Conservation (phyloP, 2,797 vertebrate species). For the Allobates femoralis region DNA sequence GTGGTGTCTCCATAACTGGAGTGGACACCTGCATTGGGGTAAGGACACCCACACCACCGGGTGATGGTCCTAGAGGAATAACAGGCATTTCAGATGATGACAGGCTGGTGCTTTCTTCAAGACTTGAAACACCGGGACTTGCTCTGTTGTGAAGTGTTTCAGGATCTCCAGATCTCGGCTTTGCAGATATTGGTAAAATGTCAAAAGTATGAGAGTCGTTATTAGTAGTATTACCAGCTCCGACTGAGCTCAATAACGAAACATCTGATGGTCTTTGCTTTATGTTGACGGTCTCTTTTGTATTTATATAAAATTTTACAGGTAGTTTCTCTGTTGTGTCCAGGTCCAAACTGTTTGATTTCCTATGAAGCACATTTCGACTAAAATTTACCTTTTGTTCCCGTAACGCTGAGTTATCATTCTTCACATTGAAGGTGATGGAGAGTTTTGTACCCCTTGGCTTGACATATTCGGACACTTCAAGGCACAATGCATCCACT, state of each 20-base stretch:
- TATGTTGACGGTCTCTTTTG: neutral
- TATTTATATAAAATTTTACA: constrained; percentile 68
- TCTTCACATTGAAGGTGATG: constrained; percentile 68
- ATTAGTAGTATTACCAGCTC: neutral
- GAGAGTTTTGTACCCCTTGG: constrained; percentile 68
- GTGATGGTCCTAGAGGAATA: constrained; percentile 65
- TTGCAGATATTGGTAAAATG: neutral
- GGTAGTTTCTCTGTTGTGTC: constrained; percentile 65
- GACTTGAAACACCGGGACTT: neutral
- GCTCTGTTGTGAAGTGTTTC: neutral
- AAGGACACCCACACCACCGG: constrained; percentile 67
- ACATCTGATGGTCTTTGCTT: neutral
- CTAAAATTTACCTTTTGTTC: constrained; percentile 67
- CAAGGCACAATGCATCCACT: constrained; percentile 75
- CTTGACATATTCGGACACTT: constrained; percentile 68
- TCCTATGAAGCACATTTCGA: constrained; percentile 76
- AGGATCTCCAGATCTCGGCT: neutral
- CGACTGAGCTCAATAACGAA: neutral
- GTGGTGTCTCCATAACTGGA: constrained; percentile 64
- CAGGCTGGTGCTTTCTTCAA: neutral
- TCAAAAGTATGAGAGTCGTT: neutral
- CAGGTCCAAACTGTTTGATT: constrained; percentile 78
- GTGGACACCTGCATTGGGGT: constrained; percentile 60
- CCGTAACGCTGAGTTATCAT: constrained; percentile 67
- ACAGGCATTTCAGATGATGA: constrained; percentile 59